Evolutionary conservation across 2,797 vertebrate genomes (phyloP).

Genomic region (Zenarchopterus dispar): DNA sequence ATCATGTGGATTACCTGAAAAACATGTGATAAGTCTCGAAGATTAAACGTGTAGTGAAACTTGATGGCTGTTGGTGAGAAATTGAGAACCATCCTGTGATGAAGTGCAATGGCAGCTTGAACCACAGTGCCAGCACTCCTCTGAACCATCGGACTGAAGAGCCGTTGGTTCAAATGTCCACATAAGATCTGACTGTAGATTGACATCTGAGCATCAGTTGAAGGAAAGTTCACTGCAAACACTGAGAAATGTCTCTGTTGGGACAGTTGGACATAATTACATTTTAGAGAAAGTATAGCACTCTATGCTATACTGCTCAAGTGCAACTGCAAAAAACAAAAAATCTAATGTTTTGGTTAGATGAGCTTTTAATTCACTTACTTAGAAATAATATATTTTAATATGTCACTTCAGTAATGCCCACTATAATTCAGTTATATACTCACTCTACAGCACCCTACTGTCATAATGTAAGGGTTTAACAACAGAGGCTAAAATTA

Average conservation of each 20-base stretch:
- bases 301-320: background rate
- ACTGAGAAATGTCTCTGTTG: slow-evolving; percentile 86
- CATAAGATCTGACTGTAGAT: slow-evolving; percentile 85
- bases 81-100: slow-evolving; percentile 78
- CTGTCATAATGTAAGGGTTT: too few relatives aligned
- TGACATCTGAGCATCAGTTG: slow-evolving; percentile 73
- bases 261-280: slow-evolving; percentile 15
- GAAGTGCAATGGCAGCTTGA: slow-evolving; percentile 78
- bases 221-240: slow-evolving; percentile 86
- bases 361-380: background rate
- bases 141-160: slow-evolving; percentile 73
- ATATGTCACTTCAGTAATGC: background rate
- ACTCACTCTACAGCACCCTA: too few relatives aligned
- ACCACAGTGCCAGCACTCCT: slow-evolving; percentile 68
- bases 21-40: slow-evolving; percentile 82
- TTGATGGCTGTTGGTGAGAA: slow-evolving; percentile 84
- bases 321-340: too few relatives aligned
- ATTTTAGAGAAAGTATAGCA: slow-evolving; percentile 1
- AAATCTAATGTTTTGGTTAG: background rate
- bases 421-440: too few relatives aligned
- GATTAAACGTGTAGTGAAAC: slow-evolving; percentile 86
- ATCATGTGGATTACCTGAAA: slow-evolving; percentile 80
- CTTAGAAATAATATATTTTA: background rate
- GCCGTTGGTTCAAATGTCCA: slow-evolving; percentile 78
- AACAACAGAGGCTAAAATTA: too few relatives aligned